phyloP scores from a whole-genome alignment of 2,888 invertebrate genomes.

The Macrosiphum euphorbiae region DNA sequence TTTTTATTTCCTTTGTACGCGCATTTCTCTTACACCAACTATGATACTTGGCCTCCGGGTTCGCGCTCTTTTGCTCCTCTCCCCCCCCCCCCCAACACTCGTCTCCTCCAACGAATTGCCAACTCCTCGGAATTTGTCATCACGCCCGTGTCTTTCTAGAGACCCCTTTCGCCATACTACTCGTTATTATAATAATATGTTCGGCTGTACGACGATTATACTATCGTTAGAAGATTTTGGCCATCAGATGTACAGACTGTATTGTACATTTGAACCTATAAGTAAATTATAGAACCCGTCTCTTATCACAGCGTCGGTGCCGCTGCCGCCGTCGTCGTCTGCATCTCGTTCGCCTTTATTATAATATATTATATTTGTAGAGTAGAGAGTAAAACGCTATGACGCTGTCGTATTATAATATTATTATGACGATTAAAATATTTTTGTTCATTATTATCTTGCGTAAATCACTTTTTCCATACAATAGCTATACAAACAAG shows the following conservation, averaged over 20 bases:
- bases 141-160: neutral
- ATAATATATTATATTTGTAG: neutral
- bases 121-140: neutral
- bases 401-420: neutral
- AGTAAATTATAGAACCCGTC: neutral
- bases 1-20: constrained; percentile 17
- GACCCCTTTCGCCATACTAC: neutral
- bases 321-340: neutral
- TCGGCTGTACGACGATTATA: neutral
- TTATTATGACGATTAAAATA: neutral
- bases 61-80: neutral
- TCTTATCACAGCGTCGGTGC: neutral
- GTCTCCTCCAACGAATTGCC: neutral
- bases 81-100: neutral
- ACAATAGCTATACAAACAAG: neutral
- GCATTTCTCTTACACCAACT: neutral
- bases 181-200: constrained; percentile 10
- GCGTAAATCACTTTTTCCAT: neutral
- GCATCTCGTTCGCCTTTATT: neutral
- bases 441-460: neutral
- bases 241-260: neutral
- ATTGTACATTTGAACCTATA: neutral
- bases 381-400: neutral
- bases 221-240: neutral
- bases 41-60: constrained; percentile 9